A percentile compares a stretch with the other conserved stretches of the same genome.
phyloP scores from a whole-genome alignment of 1,140 invertebrate species.

The Heliconius eleuchia region DNA sequence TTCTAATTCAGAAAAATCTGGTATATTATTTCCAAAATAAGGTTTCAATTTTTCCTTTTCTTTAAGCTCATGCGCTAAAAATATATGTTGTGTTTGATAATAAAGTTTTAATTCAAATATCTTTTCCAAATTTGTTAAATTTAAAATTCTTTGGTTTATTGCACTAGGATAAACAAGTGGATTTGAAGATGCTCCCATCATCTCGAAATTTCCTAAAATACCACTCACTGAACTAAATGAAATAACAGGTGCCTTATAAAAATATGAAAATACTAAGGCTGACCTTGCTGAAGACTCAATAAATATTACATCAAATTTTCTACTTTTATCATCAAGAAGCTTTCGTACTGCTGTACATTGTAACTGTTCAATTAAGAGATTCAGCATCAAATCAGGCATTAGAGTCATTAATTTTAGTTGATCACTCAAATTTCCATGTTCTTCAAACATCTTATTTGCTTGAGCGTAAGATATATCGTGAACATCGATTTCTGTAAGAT shows the following conservation, averaged over 20 bases:
- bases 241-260: conserved; percentile 60
- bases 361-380: conserved; percentile 47
- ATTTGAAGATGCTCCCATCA: conserved; percentile 42
- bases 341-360: conserved; percentile 45
- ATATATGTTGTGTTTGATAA: conserved; percentile 43
- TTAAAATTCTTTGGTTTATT: conserved; percentile 36
- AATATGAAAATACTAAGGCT: conserved; percentile 51
- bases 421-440: neutral
- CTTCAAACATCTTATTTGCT: conserved; percentile 5
- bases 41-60: conserved; percentile 59
- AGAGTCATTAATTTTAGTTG: neutral
- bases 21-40: conserved; percentile 64
- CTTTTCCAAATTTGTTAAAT: conserved; percentile 43
- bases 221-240: conserved; percentile 48
- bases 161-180: conserved; percentile 43
- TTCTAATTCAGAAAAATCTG: conserved; percentile 65
- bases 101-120: conserved; percentile 43
- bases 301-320: conserved; percentile 55
- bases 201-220: conserved; percentile 34
- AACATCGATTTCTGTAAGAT: conserved; percentile 20
- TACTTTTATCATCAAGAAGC: conserved; percentile 41
- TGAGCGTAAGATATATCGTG: conserved; percentile 46
- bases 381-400: conserved; percentile 5
- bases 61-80: conserved; percentile 6
- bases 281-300: conserved; percentile 44